Conservation (phyloP, 2,888 invertebrate species). For the Bombylius major region DNA sequence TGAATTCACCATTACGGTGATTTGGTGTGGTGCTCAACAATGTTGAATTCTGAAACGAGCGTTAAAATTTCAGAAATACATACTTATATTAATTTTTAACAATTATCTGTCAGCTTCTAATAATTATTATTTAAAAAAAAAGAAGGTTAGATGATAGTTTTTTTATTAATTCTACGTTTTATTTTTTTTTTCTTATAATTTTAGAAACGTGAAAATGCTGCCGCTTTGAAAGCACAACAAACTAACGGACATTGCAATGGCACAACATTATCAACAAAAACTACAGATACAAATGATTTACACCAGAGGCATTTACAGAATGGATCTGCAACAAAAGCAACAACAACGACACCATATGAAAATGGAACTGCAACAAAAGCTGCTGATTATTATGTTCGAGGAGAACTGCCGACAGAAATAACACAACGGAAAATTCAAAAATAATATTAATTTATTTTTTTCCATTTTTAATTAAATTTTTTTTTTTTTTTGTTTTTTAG, state of each 20-base stretch:
- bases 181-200: not conserved
- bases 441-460: slow-evolving; percentile 27
- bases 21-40: no score
- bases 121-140: no score
- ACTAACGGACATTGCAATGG: slow-evolving; percentile 11
- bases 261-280: slow-evolving; percentile 2
- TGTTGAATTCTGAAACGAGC: no score
- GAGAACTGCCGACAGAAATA: slow-evolving; percentile 26
- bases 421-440: slow-evolving; percentile 34
- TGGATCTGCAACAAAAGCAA: slow-evolving; percentile 10
- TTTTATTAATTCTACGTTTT: no score
- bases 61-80: no score
- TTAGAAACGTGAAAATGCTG: slow-evolving; percentile 1
- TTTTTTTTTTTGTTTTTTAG: slow-evolving; percentile 12
- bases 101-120: no score
- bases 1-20: no score
- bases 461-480: not conserved
- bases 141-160: no score
- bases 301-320: slow-evolving; percentile 1
- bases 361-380: slow-evolving; percentile 18
- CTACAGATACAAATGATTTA: not conserved
- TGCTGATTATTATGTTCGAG: slow-evolving; percentile 17
- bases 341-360: slow-evolving; percentile 20
- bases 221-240: not conserved
- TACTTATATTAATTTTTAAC: no score